Conservation (phyloP, 30 jellyfish, hydroid and myxozoan genomes). For the Euphysa ruthae region DNA sequence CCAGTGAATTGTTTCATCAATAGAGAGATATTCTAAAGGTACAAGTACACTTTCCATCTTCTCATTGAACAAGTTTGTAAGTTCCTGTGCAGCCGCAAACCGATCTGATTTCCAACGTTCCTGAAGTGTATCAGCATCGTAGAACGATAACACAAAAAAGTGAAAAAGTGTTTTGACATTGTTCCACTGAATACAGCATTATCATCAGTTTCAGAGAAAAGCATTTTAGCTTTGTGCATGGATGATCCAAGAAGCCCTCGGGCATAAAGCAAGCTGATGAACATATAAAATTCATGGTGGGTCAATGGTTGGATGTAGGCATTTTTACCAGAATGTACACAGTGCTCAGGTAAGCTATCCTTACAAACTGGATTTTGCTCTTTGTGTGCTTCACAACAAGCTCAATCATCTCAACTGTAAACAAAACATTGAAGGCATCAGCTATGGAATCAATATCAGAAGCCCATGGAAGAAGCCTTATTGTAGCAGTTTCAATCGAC, state of each 20-base stretch:
- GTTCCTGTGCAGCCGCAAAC: constrained; percentile 5
- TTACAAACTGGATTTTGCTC: neutral
- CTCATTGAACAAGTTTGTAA: neutral
- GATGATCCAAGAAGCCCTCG: too few species aligned
- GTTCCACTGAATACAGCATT: neutral
- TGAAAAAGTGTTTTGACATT: neutral
- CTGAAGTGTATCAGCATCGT: constrained; percentile 1
- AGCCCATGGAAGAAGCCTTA: neutral
- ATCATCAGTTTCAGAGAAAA: neutral
- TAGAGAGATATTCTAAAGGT: neutral
- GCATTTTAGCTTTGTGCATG: neutral
- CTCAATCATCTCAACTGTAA: neutral
- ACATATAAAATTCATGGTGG: too few species aligned
- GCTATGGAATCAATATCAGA: neutral
- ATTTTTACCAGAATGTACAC: neutral
- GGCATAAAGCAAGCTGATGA: too few species aligned
- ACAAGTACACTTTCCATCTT: neutral
- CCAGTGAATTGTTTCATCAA: constrained; percentile 11
- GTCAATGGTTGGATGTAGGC: too few species aligned
- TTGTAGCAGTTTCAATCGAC: neutral
- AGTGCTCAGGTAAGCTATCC: neutral
- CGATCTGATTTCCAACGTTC: constrained; percentile 15
- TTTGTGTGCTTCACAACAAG: neutral
- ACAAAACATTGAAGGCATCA: too few species aligned
- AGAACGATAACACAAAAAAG: neutral